Base-by-base conservation (phyloP, 2,797 vertebrate species). In the Gorsachius magnificus region DNA sequence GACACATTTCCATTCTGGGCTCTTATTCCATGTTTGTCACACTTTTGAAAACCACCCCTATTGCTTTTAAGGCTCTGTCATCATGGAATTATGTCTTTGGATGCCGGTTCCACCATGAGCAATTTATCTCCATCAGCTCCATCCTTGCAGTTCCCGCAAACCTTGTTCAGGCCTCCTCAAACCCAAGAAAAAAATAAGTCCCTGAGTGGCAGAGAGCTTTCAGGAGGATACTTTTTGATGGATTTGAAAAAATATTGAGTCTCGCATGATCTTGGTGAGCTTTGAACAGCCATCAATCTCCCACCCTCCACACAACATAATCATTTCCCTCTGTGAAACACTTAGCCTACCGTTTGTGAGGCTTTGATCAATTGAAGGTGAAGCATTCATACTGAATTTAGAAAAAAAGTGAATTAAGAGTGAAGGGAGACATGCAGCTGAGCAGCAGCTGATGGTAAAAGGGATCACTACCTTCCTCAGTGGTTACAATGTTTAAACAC, bases 231-330 rank as follows among this genome's bases (percentile, higher is more conserved):
- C 66, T 83, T 89, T 94, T 82, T 84, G 31, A 80, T 69, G 25
- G 18, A 82, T 81, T 83, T 78, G n/a, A 18, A 90, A 92, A 83
- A 95, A 87, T 68, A 86, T n/a, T 78, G 70, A 93, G 68, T 16
- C 13, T 57, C 88, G 31, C 33, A 43, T 28, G 35, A 53, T 85
- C 83, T 70, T 72, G 38, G 70, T 66, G 38, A 58, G 45, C 76
- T 53, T 75, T 89, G 50, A 82, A 74, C 31, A 64, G 43, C 68
- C 46, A 89, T 86, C 81, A 92, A 25, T 95, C 83, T 96, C 79
- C 38, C 83, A 57, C 48, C 25, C 3, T 7, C 36, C 48, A 53
- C 20, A 77, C 25, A 64, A 94, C 35, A 36, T 75, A 81, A 90
- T 86, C 3, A 75, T 90, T 95, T 94, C 31, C 33, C 38, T 80